Evolutionary conservation across 2,113 vertebrate genomes (phyloP), one percentile per base, ranked within the genome.

Genomic region (Australoheros scitulus): DNA sequence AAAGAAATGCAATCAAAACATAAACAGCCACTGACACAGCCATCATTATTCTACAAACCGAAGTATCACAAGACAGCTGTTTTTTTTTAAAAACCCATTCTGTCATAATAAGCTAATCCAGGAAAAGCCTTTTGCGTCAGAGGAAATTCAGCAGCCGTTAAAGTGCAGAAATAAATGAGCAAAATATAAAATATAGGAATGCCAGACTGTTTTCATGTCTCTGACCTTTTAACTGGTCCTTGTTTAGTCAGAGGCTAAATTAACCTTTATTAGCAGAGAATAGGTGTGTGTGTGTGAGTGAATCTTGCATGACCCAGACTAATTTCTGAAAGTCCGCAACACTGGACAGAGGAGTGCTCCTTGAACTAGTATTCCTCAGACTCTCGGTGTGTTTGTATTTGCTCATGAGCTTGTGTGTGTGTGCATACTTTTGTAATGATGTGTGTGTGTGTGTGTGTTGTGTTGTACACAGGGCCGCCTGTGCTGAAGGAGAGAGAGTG

Each of bases 241-340:
- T 76, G 24, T 89, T 90, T 80, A 80, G 80, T 84, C 85, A 55
- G 61, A 90, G 80, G 26, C 63, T 87, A 89, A 90, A 90, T 91
- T 87, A 91, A 84, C 82, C 74, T 79, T 88, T 78, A 83, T 91
- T 92, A 92, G 50, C 52, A 70, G 68, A 82, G 68, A 76, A 75
- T 38, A 74, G 6, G 59, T 52, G 70, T 64, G 77, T 60, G 74
- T 29, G 58, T 55, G 75, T 41, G 68, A 11, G 11, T 32, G 41
- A 38, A 70, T 87, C 32, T 80, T 76, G 64, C 43, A 84, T 80
- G 85, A 89, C 77, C 86, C 65, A 61, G 75, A 82, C 87, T 90
- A 88, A 92, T 93, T 90, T 91, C 90, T 86, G 61, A 81, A 83
- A 89, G 83, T 74, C 87, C 83, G 85, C 74, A 88, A 88, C 92